Evolutionary conservation across 2,113 vertebrate species (phyloP).

Genomic region (Hydropotes inermis): DNA sequence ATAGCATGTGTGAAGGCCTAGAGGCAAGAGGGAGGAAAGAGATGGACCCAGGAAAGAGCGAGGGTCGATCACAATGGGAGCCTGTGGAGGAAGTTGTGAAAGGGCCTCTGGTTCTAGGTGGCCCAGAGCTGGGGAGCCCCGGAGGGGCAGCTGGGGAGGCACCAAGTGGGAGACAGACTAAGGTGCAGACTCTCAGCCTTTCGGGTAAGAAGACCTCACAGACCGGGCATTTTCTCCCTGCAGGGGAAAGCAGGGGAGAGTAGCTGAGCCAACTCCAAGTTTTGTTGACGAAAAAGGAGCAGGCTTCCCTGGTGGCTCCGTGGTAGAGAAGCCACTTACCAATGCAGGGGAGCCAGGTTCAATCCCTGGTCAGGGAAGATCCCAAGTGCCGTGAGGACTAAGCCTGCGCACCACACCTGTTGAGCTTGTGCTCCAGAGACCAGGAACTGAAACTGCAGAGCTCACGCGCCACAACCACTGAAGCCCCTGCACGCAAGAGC

Average conservation of each 20-base stretch:
- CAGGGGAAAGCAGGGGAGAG: rapidly evolving
- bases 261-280: neutral
- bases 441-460: rapidly evolving
- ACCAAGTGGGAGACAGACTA: rapidly evolving
- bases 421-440: neutral
- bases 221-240: neutral
- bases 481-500: rapidly evolving
- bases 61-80: neutral
- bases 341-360: neutral
- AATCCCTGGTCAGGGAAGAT: neutral
- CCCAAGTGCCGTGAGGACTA: rapidly evolving
- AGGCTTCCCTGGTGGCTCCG: neutral
- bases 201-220: neutral
- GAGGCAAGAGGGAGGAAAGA: neutral
- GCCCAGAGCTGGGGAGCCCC: neutral
- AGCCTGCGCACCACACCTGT: neutral
- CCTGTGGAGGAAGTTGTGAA: neutral
- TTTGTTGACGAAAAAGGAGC: neutral
- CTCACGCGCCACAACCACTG: rapidly evolving
- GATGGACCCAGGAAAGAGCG: too few species aligned
- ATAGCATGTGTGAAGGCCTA: neutral
- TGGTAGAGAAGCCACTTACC: neutral
- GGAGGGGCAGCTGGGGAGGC: neutral
- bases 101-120: neutral
- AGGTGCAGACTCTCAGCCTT: neutral